Evolutionary conservation across 2,797 vertebrate species (phyloP).

Genomic region (Myotis planiceps): DNA sequence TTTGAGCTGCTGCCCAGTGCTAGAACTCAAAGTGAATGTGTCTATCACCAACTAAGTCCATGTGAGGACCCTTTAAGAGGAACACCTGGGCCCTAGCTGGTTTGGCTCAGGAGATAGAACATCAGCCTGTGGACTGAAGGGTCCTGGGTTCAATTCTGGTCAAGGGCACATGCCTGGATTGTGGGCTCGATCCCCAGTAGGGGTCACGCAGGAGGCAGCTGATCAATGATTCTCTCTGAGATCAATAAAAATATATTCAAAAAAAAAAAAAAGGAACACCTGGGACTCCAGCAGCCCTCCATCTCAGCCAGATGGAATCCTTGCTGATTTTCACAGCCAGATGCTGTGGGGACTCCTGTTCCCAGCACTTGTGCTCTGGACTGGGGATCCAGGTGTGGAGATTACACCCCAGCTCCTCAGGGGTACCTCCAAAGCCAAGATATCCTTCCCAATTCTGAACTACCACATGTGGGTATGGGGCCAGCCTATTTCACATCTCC

Average conservation of each 20-base stretch:
- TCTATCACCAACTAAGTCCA: background rate
- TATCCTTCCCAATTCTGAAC: background rate
- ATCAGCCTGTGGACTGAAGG: too few relatives aligned
- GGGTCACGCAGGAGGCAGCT: too few relatives aligned
- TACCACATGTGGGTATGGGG: background rate
- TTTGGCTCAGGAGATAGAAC: too few relatives aligned
- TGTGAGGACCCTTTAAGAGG: background rate
- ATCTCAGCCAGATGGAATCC: background rate
- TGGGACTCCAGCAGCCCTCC: background rate
- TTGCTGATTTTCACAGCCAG: background rate
- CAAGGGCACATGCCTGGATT: too few relatives aligned
- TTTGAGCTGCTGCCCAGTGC: background rate
- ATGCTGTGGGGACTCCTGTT: background rate
- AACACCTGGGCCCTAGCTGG: background rate
- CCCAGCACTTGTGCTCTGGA: background rate
- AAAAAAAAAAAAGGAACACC: background rate
- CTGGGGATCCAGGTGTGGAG: background rate
- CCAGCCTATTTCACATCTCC: background rate
- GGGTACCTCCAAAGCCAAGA: background rate
- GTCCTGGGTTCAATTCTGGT: too few relatives aligned
- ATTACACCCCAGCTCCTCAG: background rate
- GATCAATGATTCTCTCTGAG: too few relatives aligned
- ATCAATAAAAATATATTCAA: background rate
- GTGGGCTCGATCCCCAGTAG: too few relatives aligned
- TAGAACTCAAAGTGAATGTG: background rate